A percentile compares a stretch with the other conserved stretches of the same genome.
Conservation (phyloP, 2,113 vertebrate genomes). For the Ciconia boyciana region DNA sequence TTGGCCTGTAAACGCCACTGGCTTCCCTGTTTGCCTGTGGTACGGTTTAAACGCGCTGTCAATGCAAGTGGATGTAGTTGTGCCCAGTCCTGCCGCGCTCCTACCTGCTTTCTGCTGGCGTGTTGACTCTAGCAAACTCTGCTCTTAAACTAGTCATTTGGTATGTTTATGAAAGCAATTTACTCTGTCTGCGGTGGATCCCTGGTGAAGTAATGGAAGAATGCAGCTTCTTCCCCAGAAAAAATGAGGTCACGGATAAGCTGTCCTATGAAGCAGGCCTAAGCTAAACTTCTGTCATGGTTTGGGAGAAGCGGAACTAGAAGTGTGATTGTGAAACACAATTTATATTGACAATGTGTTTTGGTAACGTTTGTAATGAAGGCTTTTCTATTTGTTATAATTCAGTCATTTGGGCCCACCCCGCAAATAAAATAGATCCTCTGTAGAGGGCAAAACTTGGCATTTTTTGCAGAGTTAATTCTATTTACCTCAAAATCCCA, state of each 20-base stretch:
- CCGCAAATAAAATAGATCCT: background rate
- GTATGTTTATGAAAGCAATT: accelerated
- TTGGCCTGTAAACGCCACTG: background rate
- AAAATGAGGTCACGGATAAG: background rate
- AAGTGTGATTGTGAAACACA: background rate
- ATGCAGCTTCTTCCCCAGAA: background rate
- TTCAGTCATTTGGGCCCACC: background rate
- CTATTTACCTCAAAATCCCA: background rate
- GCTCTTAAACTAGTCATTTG: accelerated
- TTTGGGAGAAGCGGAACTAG: background rate
- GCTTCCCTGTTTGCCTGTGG: no score
- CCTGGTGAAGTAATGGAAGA: background rate
- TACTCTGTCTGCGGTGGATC: accelerated
- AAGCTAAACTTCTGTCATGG: background rate
- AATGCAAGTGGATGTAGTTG: background rate
- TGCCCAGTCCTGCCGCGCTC: background rate
- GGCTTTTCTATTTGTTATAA: background rate
- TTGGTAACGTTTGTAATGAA: background rate
- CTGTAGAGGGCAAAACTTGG: background rate
- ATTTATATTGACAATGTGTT: background rate
- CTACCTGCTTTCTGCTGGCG: background rate
- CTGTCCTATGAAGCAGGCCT: no score
- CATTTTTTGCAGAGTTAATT: background rate
- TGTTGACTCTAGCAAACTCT: accelerated
- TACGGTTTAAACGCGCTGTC: no score